A percentile compares a stretch with the other conserved stretches of the same genome.
These are phyloP conservation scores for Dolichoris vasculosae DNA, from an alignment of 1,140 invertebrate genomes.

Conservation along the genomic window DNA sequence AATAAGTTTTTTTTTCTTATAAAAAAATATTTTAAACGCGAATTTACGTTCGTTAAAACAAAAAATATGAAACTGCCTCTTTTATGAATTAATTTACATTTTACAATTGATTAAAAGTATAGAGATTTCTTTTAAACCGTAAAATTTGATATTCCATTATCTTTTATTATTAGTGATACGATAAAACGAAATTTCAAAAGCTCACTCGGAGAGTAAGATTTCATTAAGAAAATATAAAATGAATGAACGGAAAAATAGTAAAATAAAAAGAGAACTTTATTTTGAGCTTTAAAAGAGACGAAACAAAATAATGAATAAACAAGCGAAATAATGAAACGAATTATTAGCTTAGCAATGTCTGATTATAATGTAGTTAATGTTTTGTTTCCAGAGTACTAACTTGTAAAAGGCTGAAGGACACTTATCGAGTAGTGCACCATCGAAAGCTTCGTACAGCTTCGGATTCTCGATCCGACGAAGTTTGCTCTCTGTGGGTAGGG, in stretches of 20 bases:
- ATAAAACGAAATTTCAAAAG: neutral
- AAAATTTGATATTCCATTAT: neutral
- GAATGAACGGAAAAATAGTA: neutral
- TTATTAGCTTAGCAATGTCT: neutral
- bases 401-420: conserved; percentile 75
- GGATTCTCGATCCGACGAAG: neutral
- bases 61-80: no score
- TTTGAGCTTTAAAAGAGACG: neutral
- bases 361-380: neutral
- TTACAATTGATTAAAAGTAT: no score
- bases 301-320: neutral
- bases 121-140: neutral
- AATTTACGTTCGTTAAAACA: no score
- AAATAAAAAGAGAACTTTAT: neutral
- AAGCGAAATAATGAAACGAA: neutral
- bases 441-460: conserved; percentile 71
- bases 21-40: no score
- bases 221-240: neutral
- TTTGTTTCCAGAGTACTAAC: conserved; percentile 63
- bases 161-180: neutral
- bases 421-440: conserved; percentile 73
- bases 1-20: no score
- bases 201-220: neutral
- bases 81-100: no score
- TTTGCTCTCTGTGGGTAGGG: conserved; percentile 59